phyloP scores from a whole-genome alignment of 1,140 invertebrate species.

The Thalassaphorura encarpata region DNA sequence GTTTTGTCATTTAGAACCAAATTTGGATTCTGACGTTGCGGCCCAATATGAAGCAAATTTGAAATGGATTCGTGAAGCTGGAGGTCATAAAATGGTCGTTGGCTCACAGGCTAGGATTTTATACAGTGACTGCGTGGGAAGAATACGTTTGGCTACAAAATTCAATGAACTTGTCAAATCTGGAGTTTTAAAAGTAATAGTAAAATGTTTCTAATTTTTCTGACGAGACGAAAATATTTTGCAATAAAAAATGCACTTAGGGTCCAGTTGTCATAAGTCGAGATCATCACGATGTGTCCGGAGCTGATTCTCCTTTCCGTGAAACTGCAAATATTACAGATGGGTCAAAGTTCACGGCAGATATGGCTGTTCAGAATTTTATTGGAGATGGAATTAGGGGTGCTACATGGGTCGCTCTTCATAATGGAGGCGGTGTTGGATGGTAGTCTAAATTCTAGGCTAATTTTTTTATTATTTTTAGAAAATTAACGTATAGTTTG shows the following conservation, averaged over 20 bases:
- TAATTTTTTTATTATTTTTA: background rate
- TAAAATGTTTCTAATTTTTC: slow-evolving; percentile 19
- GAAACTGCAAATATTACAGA: slow-evolving; percentile 59
- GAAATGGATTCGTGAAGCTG: slow-evolving; percentile 52
- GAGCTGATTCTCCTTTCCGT: slow-evolving; percentile 56
- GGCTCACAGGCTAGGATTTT: slow-evolving; percentile 55
- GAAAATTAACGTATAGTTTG: too few species aligned
- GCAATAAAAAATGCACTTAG: slow-evolving; percentile 32
- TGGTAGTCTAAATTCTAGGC: slow-evolving; percentile 41
- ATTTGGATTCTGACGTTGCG: slow-evolving; percentile 34
- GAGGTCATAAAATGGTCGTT: slow-evolving; percentile 50
- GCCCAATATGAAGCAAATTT: slow-evolving; percentile 54
- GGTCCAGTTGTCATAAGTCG: slow-evolving; percentile 52
- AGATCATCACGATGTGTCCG: slow-evolving; percentile 61
- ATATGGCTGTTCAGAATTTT: slow-evolving; percentile 50
- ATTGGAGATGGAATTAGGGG: slow-evolving; percentile 53
- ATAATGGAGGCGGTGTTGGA: slow-evolving; percentile 59
- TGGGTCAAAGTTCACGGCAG: slow-evolving; percentile 54
- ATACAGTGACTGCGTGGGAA: slow-evolving; percentile 51
- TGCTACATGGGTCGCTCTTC: slow-evolving; percentile 58
- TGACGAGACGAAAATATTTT: background rate
- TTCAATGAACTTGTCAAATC: slow-evolving; percentile 49
- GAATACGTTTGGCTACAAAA: slow-evolving; percentile 46
- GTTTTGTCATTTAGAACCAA: slow-evolving; percentile 54
- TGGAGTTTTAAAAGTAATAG: slow-evolving; percentile 33